These are phyloP conservation scores for Mormoops blainvillei DNA, from an alignment of 2,113 vertebrate genomes.

Conservation along the genomic window DNA sequence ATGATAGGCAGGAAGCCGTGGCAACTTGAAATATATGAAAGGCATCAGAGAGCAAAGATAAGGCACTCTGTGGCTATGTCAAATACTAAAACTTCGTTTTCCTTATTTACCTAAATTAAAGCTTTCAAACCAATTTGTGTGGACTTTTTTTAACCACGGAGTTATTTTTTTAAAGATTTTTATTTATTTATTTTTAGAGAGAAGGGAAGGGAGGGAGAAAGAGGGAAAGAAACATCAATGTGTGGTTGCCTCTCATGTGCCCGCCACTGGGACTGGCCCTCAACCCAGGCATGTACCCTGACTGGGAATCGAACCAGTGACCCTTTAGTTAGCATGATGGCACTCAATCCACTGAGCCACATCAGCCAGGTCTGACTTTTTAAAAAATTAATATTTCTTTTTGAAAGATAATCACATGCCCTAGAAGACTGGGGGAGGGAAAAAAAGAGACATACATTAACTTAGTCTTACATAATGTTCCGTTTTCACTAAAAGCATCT, in stretches of 20 bases:
- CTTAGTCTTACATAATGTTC: not conserved
- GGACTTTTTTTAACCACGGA: not conserved
- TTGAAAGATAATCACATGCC: not conserved
- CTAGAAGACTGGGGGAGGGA: not conserved
- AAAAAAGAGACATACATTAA: not conserved
- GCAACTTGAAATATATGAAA: slow-evolving; percentile 41
- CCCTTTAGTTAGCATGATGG: too few relatives aligned
- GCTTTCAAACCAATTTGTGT: not conserved
- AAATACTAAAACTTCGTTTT: slow-evolving; percentile 21
- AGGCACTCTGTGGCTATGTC: not conserved
- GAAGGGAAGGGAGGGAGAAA: too few relatives aligned
- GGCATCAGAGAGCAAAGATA: not conserved
- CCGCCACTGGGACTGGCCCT: too few relatives aligned
- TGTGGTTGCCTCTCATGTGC: too few relatives aligned
- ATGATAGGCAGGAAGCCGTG: slow-evolving; percentile 38
- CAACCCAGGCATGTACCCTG: too few relatives aligned
- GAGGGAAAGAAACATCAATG: too few relatives aligned
- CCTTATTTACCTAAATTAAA: slow-evolving; percentile 19
- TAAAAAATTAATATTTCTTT: not conserved
- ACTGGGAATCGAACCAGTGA: too few relatives aligned
- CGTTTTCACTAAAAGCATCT: slow-evolving; percentile 5
- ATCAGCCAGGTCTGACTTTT: too few relatives aligned
- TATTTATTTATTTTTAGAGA: too few relatives aligned
- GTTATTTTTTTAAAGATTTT: too few relatives aligned
- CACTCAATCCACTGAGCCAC: too few relatives aligned